Evolutionary conservation across 2,113 vertebrate genomes (phyloP), one percentile per base, ranked within the genome.

Genomic region (Chinchilla lanigera): DNA sequence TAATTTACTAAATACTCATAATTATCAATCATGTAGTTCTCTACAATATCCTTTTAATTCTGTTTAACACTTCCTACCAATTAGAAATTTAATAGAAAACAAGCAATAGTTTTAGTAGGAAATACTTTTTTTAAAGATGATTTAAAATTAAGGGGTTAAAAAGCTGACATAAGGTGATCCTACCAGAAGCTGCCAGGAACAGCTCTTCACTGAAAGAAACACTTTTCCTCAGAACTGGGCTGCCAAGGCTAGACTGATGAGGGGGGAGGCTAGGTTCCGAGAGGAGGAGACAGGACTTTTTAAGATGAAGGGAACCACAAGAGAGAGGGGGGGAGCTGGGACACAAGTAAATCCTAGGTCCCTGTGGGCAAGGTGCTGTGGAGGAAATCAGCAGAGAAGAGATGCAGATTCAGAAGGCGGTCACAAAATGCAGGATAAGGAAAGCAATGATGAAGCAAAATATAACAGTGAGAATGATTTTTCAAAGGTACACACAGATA

Each of bases 121-220:
- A 84, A 81, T 87, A 81, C 89, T 56, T 82, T 60, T 60, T 96
- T 96, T 67, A 95, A 86, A 90, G 19, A 65, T 93, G 83, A 93
- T 28, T 96, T 91, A 67, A 95, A 96, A 97, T 85, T 93, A 91
- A 97, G 90, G 90, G 97, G 97, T 78, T 98, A 96, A 97, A 98
- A 99, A 98, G 98, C 98, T 98, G 98, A 98, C 98, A 98, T 98
- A 98, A 98, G 97, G 92, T 98, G 96, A 98, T 99, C 99, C 99
- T 99, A 99, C 99, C 99, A 97, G 99, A 99, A 99, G 99, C 99
- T 98, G 99, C 99, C 99, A 99, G 99, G 98, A 99, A 99, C 98
- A 99, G 99, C 99, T 99, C 99, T 99, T 99, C 99, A 98, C 99
- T 99, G 99, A 99, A 99, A 98, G 99, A 99, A 98, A 99, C 99